phyloP scores from a whole-genome alignment of 2,888 invertebrate species.

The Leuctra nigra region DNA sequence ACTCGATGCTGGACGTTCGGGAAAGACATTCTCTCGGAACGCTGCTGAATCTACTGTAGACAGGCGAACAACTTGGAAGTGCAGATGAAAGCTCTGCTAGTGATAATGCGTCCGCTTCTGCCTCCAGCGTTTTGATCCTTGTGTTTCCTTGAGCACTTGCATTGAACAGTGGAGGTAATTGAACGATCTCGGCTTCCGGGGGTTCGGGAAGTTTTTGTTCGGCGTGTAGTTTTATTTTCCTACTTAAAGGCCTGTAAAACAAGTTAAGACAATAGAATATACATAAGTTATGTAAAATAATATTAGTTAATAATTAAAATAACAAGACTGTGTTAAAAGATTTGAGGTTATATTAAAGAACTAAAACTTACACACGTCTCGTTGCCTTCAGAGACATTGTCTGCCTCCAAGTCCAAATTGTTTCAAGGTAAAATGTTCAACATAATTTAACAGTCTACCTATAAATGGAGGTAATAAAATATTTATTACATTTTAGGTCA shows the following conservation, averaged over 20 bases:
- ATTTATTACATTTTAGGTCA: too few species aligned
- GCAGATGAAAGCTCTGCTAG: background rate
- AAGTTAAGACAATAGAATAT: too few species aligned
- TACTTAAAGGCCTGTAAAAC: background rate
- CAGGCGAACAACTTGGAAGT: background rate
- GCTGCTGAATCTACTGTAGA: background rate
- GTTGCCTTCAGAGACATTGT: conserved; percentile 21
- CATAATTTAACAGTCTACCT: too few species aligned
- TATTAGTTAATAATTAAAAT: background rate
- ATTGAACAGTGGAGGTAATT: background rate
- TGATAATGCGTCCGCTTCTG: background rate
- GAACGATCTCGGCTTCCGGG: background rate
- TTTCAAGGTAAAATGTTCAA: too few species aligned
- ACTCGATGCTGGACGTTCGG: too few species aligned
- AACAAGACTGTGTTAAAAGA: background rate
- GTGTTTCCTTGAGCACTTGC: too few species aligned
- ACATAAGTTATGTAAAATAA: too few species aligned
- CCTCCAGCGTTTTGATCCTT: too few species aligned
- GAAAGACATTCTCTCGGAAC: background rate
- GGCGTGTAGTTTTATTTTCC: conserved; percentile 18
- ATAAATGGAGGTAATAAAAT: too few species aligned
- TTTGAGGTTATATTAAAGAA: background rate
- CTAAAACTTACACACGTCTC: conserved; percentile 22
- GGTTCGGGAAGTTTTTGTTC: conserved; percentile 21
- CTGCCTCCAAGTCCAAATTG: too few species aligned